Base-by-base conservation (phyloP, 2,888 invertebrate genomes). In the Acrocyrtus sp. region DNA sequence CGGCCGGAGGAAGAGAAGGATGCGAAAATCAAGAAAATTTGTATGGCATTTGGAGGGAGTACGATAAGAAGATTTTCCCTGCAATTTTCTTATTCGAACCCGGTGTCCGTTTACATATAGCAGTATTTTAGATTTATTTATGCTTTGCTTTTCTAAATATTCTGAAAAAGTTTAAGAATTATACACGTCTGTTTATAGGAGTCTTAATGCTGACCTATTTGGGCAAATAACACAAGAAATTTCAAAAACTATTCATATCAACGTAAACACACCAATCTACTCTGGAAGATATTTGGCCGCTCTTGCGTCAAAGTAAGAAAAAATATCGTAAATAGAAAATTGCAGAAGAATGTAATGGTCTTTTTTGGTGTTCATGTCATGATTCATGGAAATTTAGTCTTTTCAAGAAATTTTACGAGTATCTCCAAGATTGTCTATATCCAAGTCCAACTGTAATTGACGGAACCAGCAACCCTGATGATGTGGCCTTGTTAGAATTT, bases 391-490 rank as follows among this genome's bases (percentile, higher is more conserved):
- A n/a, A n/a, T n/a, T n/a, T 21, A 72, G 72, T 29, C 41, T 72
- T 6, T 66, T 72, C 24, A 72, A 72, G 47, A 72, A 72, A 34
- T 72, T 72, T 39, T 72, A 72, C 27, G 72, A 72, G 48, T 53
- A 58, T 17, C 66, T 72, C 2, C 72, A 72, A 34, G 72, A 72
- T 21, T 54, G 60, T 17, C 34, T 72, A 19, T 66, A 72, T 24
- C 72, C 72, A 43, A 60, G 66, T 1, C 62, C 54, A 17, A 43
- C 60, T 15, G n/a, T 34, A 1, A 53, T 47, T 27, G 43, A 72
- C 22, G 47, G 34, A 17, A 24, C 19, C 19, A 48, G 12, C 19
- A 60, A 66, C 48, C 53, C 66, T 1, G 72, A 72, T 45, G 72
- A 72, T 27, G 27, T 72, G 48, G 72, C 72, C 17, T 22, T 72